A percentile compares a stretch with the other conserved stretches of the same genome.
Conservation (phyloP, 2,113 vertebrate species). For the Alethe castanea region DNA sequence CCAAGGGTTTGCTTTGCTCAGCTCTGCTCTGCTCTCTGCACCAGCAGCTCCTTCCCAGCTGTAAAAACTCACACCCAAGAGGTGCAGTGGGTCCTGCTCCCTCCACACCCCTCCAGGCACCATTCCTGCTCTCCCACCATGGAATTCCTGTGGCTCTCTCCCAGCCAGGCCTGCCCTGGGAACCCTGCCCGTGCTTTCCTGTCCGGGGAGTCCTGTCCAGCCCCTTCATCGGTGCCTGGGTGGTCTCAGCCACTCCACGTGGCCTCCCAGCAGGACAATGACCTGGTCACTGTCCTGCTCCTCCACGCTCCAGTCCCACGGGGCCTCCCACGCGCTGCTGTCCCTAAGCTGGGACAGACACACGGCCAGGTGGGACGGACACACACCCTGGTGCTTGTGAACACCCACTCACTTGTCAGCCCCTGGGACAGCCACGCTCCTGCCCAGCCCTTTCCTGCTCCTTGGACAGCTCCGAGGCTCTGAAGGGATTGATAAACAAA, state of each 20-base stretch:
- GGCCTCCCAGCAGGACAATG: neutral
- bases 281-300: neutral
- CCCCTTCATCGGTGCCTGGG: neutral
- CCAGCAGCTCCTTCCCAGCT: neutral
- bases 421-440: neutral
- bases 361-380: accelerated
- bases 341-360: neutral
- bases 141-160: accelerated
- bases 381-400: accelerated
- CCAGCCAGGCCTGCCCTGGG: neutral
- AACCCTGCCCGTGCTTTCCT: accelerated
- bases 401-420: neutral
- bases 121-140: accelerated
- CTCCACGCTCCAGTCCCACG: neutral
- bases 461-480: neutral
- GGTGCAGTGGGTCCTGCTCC: accelerated
- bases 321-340: neutral
- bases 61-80: neutral
- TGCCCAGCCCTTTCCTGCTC: neutral
- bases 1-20: neutral
- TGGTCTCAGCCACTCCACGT: neutral
- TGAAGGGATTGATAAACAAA: neutral
- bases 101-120: neutral
- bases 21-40: neutral
- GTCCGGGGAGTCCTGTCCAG: accelerated